Base-by-base conservation (phyloP, 92 coral and sea anemone genomes). In the Phenganax subtilis region DNA sequence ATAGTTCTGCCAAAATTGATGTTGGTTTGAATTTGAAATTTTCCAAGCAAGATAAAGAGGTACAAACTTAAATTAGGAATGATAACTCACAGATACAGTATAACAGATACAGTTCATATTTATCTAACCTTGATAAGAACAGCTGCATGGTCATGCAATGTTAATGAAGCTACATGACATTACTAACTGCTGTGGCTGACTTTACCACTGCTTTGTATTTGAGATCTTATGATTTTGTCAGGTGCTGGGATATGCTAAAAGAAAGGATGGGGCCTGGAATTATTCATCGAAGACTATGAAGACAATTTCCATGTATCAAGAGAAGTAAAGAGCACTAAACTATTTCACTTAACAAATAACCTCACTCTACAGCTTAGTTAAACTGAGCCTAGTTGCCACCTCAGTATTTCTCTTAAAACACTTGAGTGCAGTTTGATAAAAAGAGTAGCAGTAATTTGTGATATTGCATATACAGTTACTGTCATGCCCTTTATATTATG, bases 1-100 rank as follows among this genome's bases (percentile, higher is more conserved):
- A 1, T 54, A 79, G 83, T 65, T 79, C 83, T 6, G 70, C 81
- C 55, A 94, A 92, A 84, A 53, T 92, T 14, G 98, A 94, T 71
- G 90, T 94, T 51, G 98, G 98, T 51, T 85, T 94, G 68, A 94
- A 94, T 84, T 55, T 94, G 81, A 94, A 94, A 80, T 86, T 88
- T 73, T 84, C 91, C 30, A 94, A 94, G 82, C 98, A 92, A 75
- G 91, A 94, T 88, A 94, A 89, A 82, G 98, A 92, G 93, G 98
- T 92, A 55, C 76, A 84, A 75, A 57, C 9, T 20, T 20, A 10
- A 20, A 20, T 8, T 25, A 61, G 51, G 3, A 80, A 9, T 58
- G 15, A 58, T 7, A 12, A n/a, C 17, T 58, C 63, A 12, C 63
- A n/a, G 14, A 12, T 58, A 15, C 60, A 9, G 60, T 56, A n/a